Conservation (phyloP, 2,797 vertebrate species). For the Chiloscyllium punctatum region DNA sequence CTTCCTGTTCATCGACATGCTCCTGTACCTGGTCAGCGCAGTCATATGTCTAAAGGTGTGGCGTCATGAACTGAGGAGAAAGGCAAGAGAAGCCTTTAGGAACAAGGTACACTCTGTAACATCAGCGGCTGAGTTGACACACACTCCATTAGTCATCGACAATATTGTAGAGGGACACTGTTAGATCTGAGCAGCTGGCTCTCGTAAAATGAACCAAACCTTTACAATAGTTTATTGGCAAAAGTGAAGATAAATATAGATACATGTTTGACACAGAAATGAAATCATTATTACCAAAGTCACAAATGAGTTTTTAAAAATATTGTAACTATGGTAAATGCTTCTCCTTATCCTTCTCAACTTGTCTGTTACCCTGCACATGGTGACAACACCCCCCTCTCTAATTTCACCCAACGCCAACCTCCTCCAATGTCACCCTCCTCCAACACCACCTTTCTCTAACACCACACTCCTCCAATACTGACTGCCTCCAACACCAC, state of each 20-base stretch:
- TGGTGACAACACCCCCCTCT: not conserved
- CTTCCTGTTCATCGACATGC: conserved; percentile 64
- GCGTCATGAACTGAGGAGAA: conserved; percentile 54
- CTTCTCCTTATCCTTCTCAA: not conserved
- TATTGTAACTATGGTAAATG: not conserved
- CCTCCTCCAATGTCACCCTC: too few species aligned
- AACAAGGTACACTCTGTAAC: conserved; percentile 43
- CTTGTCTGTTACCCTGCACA: not conserved
- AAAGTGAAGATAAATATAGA: not conserved
- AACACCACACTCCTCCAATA: too few species aligned
- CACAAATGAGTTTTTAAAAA: not conserved
- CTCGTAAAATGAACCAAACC: too few species aligned
- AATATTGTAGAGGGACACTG: not conserved
- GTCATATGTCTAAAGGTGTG: conserved; percentile 63
- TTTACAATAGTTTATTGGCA: not conserved
- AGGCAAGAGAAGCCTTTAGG: conserved; percentile 41
- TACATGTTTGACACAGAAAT: not conserved
- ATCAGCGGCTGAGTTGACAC: not conserved
- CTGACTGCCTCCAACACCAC: too few species aligned
- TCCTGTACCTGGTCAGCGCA: conserved; percentile 60
- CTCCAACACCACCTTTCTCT: too few species aligned
- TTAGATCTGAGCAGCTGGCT: not conserved
- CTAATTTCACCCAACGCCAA: too few species aligned
- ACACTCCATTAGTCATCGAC: not conserved
- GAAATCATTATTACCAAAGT: not conserved